Percentiles rank a stretch among this genome's conserved stretches.
Conservation (phyloP, 2,113 vertebrate genomes). For the Alouatta palliata region DNA sequence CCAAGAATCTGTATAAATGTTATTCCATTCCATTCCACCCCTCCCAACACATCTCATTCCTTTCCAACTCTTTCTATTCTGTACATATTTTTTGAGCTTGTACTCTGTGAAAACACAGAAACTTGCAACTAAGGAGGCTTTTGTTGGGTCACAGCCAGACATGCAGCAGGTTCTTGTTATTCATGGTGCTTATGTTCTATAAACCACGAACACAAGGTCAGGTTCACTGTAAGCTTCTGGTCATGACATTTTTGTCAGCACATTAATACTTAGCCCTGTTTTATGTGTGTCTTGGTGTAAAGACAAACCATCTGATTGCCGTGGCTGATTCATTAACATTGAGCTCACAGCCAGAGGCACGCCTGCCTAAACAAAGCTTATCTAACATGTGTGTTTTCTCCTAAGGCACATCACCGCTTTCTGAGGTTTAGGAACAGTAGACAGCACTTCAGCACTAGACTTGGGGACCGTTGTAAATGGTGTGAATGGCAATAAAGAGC, state of each 20-base stretch:
- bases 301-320: not conserved
- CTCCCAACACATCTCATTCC: not conserved
- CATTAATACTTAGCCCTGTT: not conserved
- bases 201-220: not conserved
- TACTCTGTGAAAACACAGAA: not conserved
- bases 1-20: not conserved
- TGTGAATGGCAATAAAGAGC: not conserved
- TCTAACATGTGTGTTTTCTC: not conserved
- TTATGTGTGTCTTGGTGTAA: not conserved
- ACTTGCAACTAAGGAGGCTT: not conserved
- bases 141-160: not conserved
- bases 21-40: not conserved
- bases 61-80: not conserved
- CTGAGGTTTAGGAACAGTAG: not conserved
- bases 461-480: not conserved
- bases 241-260: not conserved
- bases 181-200: not conserved
- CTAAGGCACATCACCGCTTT: not conserved
- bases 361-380: not conserved
- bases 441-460: not conserved
- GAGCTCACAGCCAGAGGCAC: not conserved
- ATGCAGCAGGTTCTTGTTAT: not conserved
- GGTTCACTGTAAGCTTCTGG: not conserved
- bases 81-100: not conserved
- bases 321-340: not conserved